Evolutionary conservation across 2,113 vertebrate species (phyloP), one percentile per base, ranked within the genome.

Genomic region (Scomber japonicus): DNA sequence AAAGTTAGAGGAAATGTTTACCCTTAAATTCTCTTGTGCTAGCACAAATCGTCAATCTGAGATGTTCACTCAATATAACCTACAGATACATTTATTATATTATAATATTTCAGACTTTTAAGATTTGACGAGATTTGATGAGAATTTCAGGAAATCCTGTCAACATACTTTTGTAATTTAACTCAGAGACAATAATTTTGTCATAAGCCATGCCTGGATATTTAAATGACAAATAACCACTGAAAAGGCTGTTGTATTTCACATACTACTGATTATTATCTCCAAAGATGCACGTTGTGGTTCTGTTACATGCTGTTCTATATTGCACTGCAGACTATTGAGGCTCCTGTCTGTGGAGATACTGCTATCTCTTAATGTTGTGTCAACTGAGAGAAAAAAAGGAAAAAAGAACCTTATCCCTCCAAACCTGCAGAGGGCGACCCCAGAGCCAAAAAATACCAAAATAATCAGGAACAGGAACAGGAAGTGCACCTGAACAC

Each of bases 351-450:
- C 71, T 55, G 71, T 27, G 16, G 6, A 64, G 51, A n/a, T 71
- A 68, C 44, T 30, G 11, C 44, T 53, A 44, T 66, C 45, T 83
- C 46, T 79, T n/a, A n/a, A n/a, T n/a, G n/a, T n/a, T n/a, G n/a
- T n/a, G n/a, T n/a, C n/a, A n/a, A n/a, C n/a, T n/a, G n/a, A n/a
- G n/a, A n/a, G n/a, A n/a, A n/a, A n/a, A n/a, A n/a, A n/a, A n/a
- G n/a, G n/a, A n/a, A n/a, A n/a, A n/a, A n/a, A n/a, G n/a, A n/a
- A n/a, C n/a, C n/a, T n/a, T n/a, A n/a, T n/a, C n/a, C n/a, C n/a
- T n/a, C n/a, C n/a, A n/a, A n/a, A n/a, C n/a, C n/a, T n/a, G n/a
- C n/a, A n/a, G n/a, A n/a, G n/a, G n/a, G n/a, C n/a, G n/a, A n/a
- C n/a, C n/a, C n/a, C n/a, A n/a, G n/a, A n/a, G n/a, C n/a, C n/a